These are phyloP conservation scores for Glyphotaelius pellucidus DNA, from an alignment of 2,888 invertebrate genomes.

Conservation along the genomic window DNA sequence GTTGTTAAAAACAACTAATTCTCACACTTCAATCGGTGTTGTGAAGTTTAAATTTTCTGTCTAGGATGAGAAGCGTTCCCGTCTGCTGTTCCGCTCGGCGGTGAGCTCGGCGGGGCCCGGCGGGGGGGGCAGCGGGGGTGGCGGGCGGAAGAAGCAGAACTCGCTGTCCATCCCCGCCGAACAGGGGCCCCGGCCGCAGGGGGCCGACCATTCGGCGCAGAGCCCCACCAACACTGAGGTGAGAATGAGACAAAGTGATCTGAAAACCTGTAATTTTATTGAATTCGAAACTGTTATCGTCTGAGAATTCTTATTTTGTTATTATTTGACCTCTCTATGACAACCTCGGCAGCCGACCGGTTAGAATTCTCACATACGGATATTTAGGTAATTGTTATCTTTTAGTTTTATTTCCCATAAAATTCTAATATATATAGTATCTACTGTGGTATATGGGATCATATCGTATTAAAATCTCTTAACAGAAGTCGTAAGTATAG, in stretches of 20 bases:
- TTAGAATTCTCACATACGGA: no score
- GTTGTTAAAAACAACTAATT: no score
- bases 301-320: no score
- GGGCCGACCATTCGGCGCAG: conserved; percentile 75
- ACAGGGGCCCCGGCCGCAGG: conserved; percentile 71
- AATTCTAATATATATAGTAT: no score
- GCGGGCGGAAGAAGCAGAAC: conserved; percentile 71
- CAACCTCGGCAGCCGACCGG: not conserved
- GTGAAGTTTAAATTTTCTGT: not conserved
- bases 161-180: conserved; percentile 71
- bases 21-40: no score
- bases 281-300: no score
- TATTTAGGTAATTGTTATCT: no score
- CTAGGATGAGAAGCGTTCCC: conserved; percentile 78
- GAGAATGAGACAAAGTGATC: not conserved
- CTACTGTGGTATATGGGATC: no score
- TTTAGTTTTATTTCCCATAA: no score
- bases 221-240: conserved; percentile 76
- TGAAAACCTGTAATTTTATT: no score
- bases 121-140: conserved; percentile 40
- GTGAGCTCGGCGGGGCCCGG: conserved; percentile 77
- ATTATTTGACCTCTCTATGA: not conserved
- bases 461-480: no score
- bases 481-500: no score
- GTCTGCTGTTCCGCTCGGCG: conserved; percentile 82